These are phyloP conservation scores for Gymnorhina tibicen DNA, from an alignment of 2,113 vertebrate genomes.

Conservation along the genomic window DNA sequence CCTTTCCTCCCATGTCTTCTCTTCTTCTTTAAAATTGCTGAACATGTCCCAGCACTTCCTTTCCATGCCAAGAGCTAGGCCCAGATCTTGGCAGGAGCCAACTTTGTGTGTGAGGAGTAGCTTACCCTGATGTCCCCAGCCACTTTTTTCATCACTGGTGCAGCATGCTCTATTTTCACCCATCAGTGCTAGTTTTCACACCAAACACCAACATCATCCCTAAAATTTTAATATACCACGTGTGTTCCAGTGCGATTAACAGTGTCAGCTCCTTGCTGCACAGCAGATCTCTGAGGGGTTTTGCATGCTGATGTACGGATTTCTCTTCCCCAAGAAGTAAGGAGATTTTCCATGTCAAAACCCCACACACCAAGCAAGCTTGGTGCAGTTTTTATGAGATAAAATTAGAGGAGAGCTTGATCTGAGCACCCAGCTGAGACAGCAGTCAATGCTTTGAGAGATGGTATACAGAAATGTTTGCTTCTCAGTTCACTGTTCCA, in stretches of 20 bases:
- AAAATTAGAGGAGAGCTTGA: neutral
- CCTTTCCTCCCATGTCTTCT: neutral
- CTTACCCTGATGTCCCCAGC: rapidly evolving
- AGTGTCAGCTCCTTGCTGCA: neutral
- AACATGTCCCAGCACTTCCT: neutral
- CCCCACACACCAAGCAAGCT: rapidly evolving
- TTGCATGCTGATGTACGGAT: neutral
- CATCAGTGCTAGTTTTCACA: neutral
- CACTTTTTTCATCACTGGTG: neutral
- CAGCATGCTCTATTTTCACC: neutral
- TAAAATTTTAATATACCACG: neutral
- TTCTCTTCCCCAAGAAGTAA: neutral
- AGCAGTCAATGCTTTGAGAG: neutral
- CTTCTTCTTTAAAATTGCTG: neutral
- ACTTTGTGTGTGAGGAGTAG: neutral
- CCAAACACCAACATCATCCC: neutral
- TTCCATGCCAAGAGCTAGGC: neutral
- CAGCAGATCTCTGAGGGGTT: neutral
- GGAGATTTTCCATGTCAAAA: neutral
- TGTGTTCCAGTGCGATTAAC: neutral
- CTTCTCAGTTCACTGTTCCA: neutral
- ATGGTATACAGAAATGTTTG: neutral
- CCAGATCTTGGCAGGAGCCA: rapidly evolving
- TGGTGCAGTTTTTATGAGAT: neutral
- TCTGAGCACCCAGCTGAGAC: neutral